A percentile compares a stretch with the other conserved stretches of the same genome.
Evolutionary conservation across 2,797 vertebrate species (phyloP).

Genomic region (Nannoperca obscura): DNA sequence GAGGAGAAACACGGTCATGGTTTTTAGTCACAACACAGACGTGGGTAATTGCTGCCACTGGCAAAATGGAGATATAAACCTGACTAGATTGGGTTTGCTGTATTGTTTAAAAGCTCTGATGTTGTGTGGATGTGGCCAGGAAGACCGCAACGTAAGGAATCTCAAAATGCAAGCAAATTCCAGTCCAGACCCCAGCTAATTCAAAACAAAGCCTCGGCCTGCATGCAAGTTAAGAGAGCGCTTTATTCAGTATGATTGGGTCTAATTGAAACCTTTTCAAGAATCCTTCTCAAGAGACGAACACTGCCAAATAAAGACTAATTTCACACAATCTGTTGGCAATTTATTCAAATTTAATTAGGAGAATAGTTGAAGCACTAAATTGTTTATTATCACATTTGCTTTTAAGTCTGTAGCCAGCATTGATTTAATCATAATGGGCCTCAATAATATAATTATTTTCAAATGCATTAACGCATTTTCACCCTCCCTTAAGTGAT

Average conservation of each 20-base stretch:
- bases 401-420: conserved; percentile 14
- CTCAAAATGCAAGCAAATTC: conserved; percentile 21
- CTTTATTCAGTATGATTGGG: conserved; percentile 18
- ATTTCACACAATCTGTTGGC: conserved; percentile 35
- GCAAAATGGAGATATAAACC: conserved; percentile 62
- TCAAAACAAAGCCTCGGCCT: conserved; percentile 31
- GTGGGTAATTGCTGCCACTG: conserved; percentile 72
- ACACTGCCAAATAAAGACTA: background rate
- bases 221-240: conserved; percentile 12
- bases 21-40: conserved; percentile 74
- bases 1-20: conserved; percentile 60
- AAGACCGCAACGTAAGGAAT: conserved; percentile 27
- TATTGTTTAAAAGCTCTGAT: conserved; percentile 56
- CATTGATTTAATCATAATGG: conserved; percentile 32
- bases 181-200: conserved; percentile 23
- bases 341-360: conserved; percentile 41
- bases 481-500: background rate
- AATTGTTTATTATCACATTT: conserved; percentile 35
- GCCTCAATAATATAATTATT: conserved; percentile 7
- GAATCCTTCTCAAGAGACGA: conserved; percentile 22
- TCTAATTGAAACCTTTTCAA: conserved; percentile 35
- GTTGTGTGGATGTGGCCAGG: conserved; percentile 14
- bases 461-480: conserved; percentile 10
- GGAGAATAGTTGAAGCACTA: conserved; percentile 6
- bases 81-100: conserved; percentile 44